These are phyloP conservation scores for Anguilla rostrata DNA, from an alignment of 2,113 vertebrate genomes.

Conservation along the genomic window DNA sequence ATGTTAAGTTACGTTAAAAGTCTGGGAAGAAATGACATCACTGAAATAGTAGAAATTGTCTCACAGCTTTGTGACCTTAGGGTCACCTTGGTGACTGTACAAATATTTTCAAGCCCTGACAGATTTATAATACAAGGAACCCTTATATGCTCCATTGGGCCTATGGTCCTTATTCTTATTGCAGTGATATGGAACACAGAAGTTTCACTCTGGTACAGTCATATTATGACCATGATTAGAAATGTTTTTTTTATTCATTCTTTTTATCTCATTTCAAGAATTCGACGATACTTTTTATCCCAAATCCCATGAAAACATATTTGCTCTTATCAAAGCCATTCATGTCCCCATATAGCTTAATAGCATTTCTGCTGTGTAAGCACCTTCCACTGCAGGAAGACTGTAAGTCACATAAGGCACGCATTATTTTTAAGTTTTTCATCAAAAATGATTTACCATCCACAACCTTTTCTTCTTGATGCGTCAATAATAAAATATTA, in stretches of 20 bases:
- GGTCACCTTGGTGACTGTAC: constrained; percentile 32
- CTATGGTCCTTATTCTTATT: constrained; percentile 13
- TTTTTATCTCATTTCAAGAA: constrained; percentile 11
- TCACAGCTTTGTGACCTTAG: constrained; percentile 14
- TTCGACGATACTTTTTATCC: not conserved
- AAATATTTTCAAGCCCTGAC: constrained; percentile 38
- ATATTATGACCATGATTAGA: constrained; percentile 15
- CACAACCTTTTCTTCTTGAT: too few species aligned
- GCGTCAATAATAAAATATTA: too few species aligned
- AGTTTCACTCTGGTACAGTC: not conserved
- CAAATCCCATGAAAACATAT: not conserved
- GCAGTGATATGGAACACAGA: not conserved
- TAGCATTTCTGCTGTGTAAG: not conserved
- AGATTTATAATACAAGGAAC: constrained; percentile 41
- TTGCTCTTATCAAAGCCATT: constrained; percentile 1
- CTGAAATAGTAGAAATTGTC: constrained; percentile 25
- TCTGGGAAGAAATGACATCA: constrained; percentile 13
- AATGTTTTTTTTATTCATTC: not conserved
- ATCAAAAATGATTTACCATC: not conserved
- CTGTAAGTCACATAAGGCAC: not conserved
- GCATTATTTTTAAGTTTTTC: not conserved
- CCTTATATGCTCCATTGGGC: constrained; percentile 22
- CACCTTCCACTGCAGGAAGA: not conserved
- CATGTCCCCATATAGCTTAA: not conserved
- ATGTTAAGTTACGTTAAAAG: not conserved